Percentiles rank a stretch among this genome's conserved stretches.
These are phyloP conservation scores for Bedellia somnulentella DNA, from an alignment of 2,888 invertebrate genomes.

Conservation along the genomic window DNA sequence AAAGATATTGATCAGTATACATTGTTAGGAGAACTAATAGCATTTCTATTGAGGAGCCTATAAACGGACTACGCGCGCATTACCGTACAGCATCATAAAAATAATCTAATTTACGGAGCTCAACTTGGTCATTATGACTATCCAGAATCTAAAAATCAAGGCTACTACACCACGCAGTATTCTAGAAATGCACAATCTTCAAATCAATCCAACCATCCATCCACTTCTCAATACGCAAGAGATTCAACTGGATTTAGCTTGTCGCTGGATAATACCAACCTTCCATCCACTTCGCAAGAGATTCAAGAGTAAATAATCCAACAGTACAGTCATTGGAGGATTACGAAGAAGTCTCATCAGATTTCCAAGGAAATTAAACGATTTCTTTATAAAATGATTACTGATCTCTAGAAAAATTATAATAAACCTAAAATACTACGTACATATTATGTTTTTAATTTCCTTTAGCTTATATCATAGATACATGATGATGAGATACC, in stretches of 20 bases:
- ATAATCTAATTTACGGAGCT: constrained; percentile 11
- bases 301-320: constrained; percentile 3
- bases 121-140: constrained; percentile 4
- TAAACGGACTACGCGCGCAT: constrained; percentile 11
- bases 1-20: constrained; percentile 10
- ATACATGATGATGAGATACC: constrained; percentile 5
- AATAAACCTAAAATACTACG: constrained; percentile 8
- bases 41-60: constrained; percentile 4
- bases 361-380: constrained; percentile 11
- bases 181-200: constrained; percentile 7
- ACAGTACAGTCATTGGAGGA: constrained; percentile 8
- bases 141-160: not conserved
- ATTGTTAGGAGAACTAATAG: constrained; percentile 11
- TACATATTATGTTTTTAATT: constrained; percentile 7
- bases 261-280: constrained; percentile 9
- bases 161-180: not conserved
- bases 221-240: constrained; percentile 10
- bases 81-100: constrained; percentile 12
- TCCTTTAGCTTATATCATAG: constrained; percentile 8
- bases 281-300: constrained; percentile 8
- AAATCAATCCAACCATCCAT: constrained; percentile 10
- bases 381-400: constrained; percentile 11
- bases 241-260: constrained; percentile 5
- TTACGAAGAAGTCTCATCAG: constrained; percentile 9
- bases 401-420: constrained; percentile 7